phyloP scores from a whole-genome alignment of 2,113 vertebrate species.

The Ammodytes marinus region DNA sequence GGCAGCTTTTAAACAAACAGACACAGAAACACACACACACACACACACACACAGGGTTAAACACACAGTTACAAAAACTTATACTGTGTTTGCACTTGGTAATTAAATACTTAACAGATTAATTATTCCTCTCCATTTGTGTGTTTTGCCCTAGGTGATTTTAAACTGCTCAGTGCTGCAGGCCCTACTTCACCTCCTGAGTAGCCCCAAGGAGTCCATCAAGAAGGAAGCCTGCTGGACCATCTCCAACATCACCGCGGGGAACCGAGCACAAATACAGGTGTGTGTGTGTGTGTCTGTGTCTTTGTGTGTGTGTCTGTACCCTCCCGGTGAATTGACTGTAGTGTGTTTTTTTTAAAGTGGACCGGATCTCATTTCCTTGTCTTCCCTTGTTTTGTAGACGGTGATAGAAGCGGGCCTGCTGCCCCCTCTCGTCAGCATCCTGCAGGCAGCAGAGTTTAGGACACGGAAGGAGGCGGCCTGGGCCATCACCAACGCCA shows the following conservation, averaged over 20 bases:
- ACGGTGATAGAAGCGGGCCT: slow-evolving; percentile 96
- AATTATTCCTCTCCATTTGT: slow-evolving; percentile 10
- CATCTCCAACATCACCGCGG: slow-evolving; percentile 98
- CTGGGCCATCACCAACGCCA: slow-evolving; percentile 98
- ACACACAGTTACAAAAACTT: background rate
- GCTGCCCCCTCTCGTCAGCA: slow-evolving; percentile 94
- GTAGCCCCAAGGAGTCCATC: slow-evolving; percentile 98
- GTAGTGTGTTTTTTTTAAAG: background rate
- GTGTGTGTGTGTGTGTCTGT: slow-evolving; percentile 68
- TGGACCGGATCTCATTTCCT: background rate
- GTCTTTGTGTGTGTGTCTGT: background rate
- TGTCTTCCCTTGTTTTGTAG: slow-evolving; percentile 72
- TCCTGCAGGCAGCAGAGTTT: slow-evolving; percentile 97
- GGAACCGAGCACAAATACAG: slow-evolving; percentile 98
- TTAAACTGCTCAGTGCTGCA: slow-evolving; percentile 97
- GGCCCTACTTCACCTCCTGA: slow-evolving; percentile 95
- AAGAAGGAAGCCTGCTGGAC: slow-evolving; percentile 99
- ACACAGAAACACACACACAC: too few species aligned
- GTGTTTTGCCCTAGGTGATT: slow-evolving; percentile 88
- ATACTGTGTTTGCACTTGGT: background rate
- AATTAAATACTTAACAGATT: too few species aligned
- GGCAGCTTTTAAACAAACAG: background rate
- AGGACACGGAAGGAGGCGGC: slow-evolving; percentile 98
- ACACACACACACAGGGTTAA: too few species aligned
- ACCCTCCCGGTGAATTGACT: background rate